Percentiles rank a stretch among this genome's conserved stretches.
phyloP scores from a whole-genome alignment of 2,888 invertebrate genomes.

The Marasmarcha lunaedactyla region DNA sequence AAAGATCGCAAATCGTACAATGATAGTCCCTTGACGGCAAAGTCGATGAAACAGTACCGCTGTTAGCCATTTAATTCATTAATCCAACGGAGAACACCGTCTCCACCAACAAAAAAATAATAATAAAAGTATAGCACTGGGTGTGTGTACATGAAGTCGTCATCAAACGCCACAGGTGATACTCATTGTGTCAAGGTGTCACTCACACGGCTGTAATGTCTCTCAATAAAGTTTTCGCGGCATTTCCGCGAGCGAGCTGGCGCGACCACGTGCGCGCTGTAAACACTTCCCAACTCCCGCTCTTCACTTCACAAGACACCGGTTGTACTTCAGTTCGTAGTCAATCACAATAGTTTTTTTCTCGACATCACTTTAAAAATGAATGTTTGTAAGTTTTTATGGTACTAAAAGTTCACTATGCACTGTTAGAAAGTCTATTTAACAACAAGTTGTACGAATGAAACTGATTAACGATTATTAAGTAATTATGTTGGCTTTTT shows the following conservation, averaged over 20 bases:
- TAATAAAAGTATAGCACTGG: slow-evolving; percentile 55
- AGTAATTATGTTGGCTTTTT: slow-evolving; percentile 41
- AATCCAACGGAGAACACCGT: slow-evolving; percentile 56
- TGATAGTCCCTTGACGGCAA: slow-evolving; percentile 73
- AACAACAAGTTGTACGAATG: slow-evolving; percentile 45
- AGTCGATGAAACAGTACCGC: slow-evolving; percentile 63
- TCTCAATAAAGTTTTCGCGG: slow-evolving; percentile 63
- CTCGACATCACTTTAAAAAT: neutral
- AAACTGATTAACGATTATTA: slow-evolving; percentile 20
- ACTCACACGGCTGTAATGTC: slow-evolving; percentile 49
- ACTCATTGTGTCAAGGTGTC: slow-evolving; percentile 43
- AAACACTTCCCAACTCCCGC: slow-evolving; percentile 34
- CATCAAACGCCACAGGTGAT: slow-evolving; percentile 53
- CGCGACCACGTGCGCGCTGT: slow-evolving; percentile 57
- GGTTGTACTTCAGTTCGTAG: neutral
- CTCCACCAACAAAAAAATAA: slow-evolving; percentile 67
- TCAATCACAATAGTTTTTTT: neutral
- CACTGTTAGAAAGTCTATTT: slow-evolving; percentile 3
- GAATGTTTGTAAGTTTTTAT: neutral
- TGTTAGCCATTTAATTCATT: slow-evolving; percentile 67
- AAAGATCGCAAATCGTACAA: slow-evolving; percentile 82
- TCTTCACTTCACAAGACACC: slow-evolving; percentile 14
- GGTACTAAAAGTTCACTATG: neutral
- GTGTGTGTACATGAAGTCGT: slow-evolving; percentile 55
- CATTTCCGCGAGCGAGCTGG: slow-evolving; percentile 52